Conservation (phyloP, 2,797 vertebrate genomes). For the Nyctibius grandis region DNA sequence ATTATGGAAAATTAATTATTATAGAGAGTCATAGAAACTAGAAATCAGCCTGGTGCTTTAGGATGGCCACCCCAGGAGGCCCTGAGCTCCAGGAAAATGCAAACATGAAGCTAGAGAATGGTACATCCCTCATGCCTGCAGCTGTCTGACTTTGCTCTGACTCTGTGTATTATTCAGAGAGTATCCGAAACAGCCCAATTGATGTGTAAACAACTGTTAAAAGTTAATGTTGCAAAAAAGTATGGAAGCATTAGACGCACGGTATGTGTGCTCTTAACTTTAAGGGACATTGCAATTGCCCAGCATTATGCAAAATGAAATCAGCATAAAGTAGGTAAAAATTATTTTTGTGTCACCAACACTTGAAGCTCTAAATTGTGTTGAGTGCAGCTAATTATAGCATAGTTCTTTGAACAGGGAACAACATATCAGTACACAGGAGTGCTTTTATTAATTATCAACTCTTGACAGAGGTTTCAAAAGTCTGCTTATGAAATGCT, state of each 20-base stretch:
- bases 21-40: background rate
- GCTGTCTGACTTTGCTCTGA: background rate
- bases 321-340: background rate
- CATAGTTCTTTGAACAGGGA: background rate
- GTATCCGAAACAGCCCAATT: background rate
- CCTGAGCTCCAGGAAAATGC: background rate
- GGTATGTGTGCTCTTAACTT: background rate
- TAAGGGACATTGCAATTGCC: background rate
- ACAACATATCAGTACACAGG: background rate
- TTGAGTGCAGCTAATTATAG: background rate
- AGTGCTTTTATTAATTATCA: background rate
- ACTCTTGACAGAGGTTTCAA: background rate
- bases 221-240: background rate
- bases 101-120: background rate
- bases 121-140: background rate
- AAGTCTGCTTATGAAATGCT: background rate
- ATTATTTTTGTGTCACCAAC: constrained; percentile 44
- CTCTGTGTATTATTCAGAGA: background rate
- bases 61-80: background rate
- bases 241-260: background rate
- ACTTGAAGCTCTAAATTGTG: background rate
- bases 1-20: background rate
- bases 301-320: background rate
- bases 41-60: background rate
- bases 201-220: background rate